These are phyloP conservation scores for Leptopilina syphax DNA, from an alignment of 2,888 invertebrate genomes.

Conservation along the genomic window DNA sequence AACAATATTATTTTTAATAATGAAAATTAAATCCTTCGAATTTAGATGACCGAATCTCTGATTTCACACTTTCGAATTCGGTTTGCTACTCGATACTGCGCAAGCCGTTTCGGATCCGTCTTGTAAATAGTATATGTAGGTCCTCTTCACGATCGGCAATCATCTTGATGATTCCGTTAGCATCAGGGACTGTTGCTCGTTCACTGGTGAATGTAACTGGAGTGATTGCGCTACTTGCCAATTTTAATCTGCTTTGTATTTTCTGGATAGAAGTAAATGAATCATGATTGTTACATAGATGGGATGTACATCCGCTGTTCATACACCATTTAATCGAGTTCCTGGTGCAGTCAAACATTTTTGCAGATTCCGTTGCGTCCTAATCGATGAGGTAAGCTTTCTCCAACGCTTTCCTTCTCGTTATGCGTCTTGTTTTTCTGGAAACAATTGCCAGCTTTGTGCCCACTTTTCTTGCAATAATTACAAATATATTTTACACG, in stretches of 20 bases:
- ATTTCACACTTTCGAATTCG: slow-evolving; percentile 44
- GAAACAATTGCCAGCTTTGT: slow-evolving; percentile 41
- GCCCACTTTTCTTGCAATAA: slow-evolving; percentile 24
- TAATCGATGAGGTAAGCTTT: not conserved
- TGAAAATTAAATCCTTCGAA: slow-evolving; percentile 36
- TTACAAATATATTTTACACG: slow-evolving; percentile 14
- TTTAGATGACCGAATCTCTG: slow-evolving; percentile 52
- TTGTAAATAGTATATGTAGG: slow-evolving; percentile 48
- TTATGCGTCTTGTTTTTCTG: not conserved
- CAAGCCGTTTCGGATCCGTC: not conserved
- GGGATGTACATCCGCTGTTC: slow-evolving; percentile 43
- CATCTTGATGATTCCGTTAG: slow-evolving; percentile 40
- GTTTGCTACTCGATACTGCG: not conserved
- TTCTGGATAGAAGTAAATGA: not conserved
- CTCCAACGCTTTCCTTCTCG: not conserved
- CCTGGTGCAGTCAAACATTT: not conserved
- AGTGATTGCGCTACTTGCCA: slow-evolving; percentile 36
- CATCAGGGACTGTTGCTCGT: slow-evolving; percentile 44
- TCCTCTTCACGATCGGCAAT: slow-evolving; percentile 49
- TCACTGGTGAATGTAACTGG: slow-evolving; percentile 44
- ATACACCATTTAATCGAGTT: slow-evolving; percentile 8
- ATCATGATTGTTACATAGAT: slow-evolving; percentile 40
- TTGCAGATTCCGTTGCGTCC: not conserved
- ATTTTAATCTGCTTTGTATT: slow-evolving; percentile 18
- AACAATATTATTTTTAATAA: slow-evolving; percentile 34